Evolutionary conservation across 35 echinoderm and acorn worm genomes (phyloP).

Genomic region (Anneissia japonica): DNA sequence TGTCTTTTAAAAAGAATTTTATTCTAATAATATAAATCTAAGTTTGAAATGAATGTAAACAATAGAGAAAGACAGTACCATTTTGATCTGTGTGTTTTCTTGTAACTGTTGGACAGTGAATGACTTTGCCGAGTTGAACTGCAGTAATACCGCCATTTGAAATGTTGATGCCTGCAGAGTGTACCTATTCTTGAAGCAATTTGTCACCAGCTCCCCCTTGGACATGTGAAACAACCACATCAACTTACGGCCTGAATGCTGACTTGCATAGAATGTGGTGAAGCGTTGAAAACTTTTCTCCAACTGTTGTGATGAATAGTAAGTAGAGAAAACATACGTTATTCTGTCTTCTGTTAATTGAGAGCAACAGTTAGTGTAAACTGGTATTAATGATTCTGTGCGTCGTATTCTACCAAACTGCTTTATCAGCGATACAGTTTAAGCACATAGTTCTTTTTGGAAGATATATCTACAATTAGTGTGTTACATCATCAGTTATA

Average conservation of each 20-base stretch:
- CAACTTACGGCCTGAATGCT: slow-evolving; percentile 88
- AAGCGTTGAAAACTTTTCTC: slow-evolving; percentile 92
- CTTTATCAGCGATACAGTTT: not conserved
- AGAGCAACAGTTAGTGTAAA: too few relatives aligned
- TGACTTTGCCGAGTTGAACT: slow-evolving; percentile 74
- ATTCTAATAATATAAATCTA: too few relatives aligned
- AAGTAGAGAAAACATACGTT: not conserved
- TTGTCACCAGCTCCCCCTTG: slow-evolving; percentile 85
- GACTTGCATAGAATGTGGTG: slow-evolving; percentile 93
- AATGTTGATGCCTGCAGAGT: slow-evolving; percentile 96
- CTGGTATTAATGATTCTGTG: not conserved
- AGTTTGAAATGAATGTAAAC: too few relatives aligned
- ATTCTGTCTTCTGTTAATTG: too few relatives aligned
- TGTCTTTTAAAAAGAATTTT: too few relatives aligned
- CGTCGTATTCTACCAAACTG: not conserved
- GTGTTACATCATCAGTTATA: too few relatives aligned
- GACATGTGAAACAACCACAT: slow-evolving; percentile 97
- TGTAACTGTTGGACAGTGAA: slow-evolving; percentile 83
- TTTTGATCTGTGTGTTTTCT: slow-evolving; percentile 93
- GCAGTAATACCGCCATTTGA: slow-evolving; percentile 91
- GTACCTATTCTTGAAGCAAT: slow-evolving; percentile 98
- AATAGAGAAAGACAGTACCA: too few relatives aligned
- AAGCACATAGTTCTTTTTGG: too few relatives aligned
- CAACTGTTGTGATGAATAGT: slow-evolving; percentile 40
- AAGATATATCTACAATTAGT: too few relatives aligned